These are phyloP conservation scores for Sphaerodactylus townsendi DNA, from an alignment of 2,113 vertebrate species.

Conservation along the genomic window DNA sequence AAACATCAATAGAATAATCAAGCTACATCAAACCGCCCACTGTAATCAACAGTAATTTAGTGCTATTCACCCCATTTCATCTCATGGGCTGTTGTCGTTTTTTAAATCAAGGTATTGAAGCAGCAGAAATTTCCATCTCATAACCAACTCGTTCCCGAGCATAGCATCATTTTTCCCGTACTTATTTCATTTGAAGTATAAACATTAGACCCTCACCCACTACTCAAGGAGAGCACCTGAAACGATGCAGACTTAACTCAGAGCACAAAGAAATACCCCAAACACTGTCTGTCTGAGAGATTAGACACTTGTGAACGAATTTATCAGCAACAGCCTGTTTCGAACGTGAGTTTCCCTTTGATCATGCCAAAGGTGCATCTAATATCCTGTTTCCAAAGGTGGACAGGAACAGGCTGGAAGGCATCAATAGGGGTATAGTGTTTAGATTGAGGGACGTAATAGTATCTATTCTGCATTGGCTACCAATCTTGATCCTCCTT, in stretches of 20 bases:
- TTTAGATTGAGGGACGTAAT: too few species aligned
- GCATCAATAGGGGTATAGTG: too few species aligned
- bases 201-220: too few species aligned
- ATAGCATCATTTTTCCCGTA: neutral
- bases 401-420: too few species aligned
- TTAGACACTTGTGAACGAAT: neutral
- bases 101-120: neutral
- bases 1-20: constrained; percentile 18
- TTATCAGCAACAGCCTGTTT: neutral
- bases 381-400: too few species aligned
- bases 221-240: neutral
- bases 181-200: neutral
- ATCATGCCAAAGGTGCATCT: too few species aligned
- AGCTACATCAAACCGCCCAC: neutral
- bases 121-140: neutral
- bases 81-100: neutral
- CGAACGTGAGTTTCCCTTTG: too few species aligned
- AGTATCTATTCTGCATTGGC: too few species aligned
- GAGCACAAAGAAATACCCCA: neutral
- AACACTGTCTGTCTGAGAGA: neutral
- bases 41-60: constrained; percentile 22
- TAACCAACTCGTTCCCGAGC: neutral
- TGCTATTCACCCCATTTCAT: neutral
- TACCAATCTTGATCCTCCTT: too few species aligned
- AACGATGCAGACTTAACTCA: neutral